Base-by-base conservation (phyloP, 1,140 invertebrate species). In the Drosophila baimaii region DNA sequence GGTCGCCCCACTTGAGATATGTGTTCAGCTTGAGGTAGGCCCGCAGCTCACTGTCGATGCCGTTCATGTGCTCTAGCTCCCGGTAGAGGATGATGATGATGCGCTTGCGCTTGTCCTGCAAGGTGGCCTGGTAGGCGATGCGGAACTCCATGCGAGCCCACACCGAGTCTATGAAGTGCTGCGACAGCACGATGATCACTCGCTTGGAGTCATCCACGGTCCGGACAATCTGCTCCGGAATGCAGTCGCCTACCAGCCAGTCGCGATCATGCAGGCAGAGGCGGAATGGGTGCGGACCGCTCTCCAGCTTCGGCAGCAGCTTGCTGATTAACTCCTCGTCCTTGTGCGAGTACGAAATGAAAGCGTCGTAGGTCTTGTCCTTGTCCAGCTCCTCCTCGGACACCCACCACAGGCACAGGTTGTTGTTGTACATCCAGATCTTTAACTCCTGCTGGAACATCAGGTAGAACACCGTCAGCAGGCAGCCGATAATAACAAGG, bases 61-160 rank as follows among this genome's bases (percentile, higher is more conserved):
- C 92, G 0, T 95, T 93, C 8, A 93, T 93, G 1, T 94, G 91
- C 6, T 94, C 94, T 1, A 97, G 93, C 25, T 97, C 96, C 2
- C 95, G 96, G 64, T 96, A 95, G 0, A 98, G 85, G 10, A 98
- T 94, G 0, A 98, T 93, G 43, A 98, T 96, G 1, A 98, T 93
- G 43, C 96, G 93, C 15, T 95, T 94, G n/a, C 95, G 93, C 19
- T 94, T 94, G 77, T 97, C 96, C 61, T 93, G 94, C 15, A 97
- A 92, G 10, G 97, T 96, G 68, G 94, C 93, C 39, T 94, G 94
- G 90, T 97, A 96, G 0, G 97, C 97, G 8, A 95, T 94, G 55
- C 95, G 94, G 84, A 98, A 97, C 92, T 98, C 97, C 92, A 97
- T 94, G 81, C 94, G 94, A 13, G 96, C 96, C 97, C 97, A 98